A percentile compares a stretch with the other conserved stretches of the same genome.
phyloP scores from a whole-genome alignment of 2,888 invertebrate genomes.

The Schizotus pectinicornis region DNA sequence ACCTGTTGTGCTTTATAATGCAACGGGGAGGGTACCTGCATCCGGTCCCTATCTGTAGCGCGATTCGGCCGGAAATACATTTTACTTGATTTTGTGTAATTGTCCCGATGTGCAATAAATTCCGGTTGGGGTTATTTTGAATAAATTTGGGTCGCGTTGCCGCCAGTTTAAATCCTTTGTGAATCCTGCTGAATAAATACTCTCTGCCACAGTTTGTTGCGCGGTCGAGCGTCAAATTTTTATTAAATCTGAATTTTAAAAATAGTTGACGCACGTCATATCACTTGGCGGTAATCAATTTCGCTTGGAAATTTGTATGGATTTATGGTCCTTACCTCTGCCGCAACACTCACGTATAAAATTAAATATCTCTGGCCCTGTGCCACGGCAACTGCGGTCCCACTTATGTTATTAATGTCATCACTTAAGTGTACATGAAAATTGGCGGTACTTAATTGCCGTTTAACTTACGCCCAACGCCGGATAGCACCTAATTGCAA shows the following conservation, averaged over 20 bases:
- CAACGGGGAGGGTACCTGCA: slow-evolving; percentile 35
- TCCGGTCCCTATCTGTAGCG: slow-evolving; percentile 30
- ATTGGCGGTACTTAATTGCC: slow-evolving; percentile 14
- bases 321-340: slow-evolving; percentile 18
- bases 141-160: slow-evolving; percentile 5
- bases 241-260: slow-evolving; percentile 19
- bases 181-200: too few relatives aligned
- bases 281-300: slow-evolving; percentile 24
- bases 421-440: slow-evolving; percentile 20
- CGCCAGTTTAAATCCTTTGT: too few relatives aligned
- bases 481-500: too few relatives aligned
- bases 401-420: slow-evolving; percentile 19
- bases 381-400: slow-evolving; percentile 15
- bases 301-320: slow-evolving; percentile 20
- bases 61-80: slow-evolving; percentile 23
- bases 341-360: not conserved
- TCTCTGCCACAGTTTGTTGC: too few relatives aligned
- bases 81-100: slow-evolving; percentile 25
- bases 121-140: too few relatives aligned
- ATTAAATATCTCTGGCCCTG: slow-evolving; percentile 5
- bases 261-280: slow-evolving; percentile 15
- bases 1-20: slow-evolving; percentile 35
- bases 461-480: not conserved
- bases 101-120: not conserved
- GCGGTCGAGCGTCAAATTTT: slow-evolving; percentile 5